Base-by-base conservation (phyloP, 1,140 invertebrate genomes). In the Dendrolimus kikuchii region DNA sequence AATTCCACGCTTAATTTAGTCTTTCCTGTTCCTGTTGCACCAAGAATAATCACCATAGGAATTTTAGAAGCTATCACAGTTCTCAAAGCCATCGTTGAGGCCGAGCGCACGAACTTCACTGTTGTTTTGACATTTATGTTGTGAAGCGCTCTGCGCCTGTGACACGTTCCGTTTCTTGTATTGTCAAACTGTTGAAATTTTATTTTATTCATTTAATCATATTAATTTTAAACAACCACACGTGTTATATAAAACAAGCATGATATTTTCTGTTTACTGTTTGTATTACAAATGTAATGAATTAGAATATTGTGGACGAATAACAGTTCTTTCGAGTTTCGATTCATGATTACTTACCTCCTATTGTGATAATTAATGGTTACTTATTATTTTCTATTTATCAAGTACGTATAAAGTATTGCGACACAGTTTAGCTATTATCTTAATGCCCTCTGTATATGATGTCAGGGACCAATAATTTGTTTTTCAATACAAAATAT, bases 1-100 rank as follows among this genome's bases (percentile, higher is more conserved):
- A 99, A 87, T 89, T 98, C 95, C 55, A 99, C 90, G 9, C 95
- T 94, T 56, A 99, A 88, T 85, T 99, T 98, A 0, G 98, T 98
- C 91, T 99, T 99, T 46, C 98, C 98, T 1, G 94, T 93, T 6
- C 97, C 98, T 36, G 98, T 99, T 6, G 97, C 93, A 66, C 98
- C 98, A 50, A 99, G 88, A 86, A 99, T 92, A 38, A 98, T 93
- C 64, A 98, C 91, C 70, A 98, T 86, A 51, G 95, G 95, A 68
- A 92, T 75, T 71, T 73, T 75, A 53, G 74, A 80, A 59, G 73
- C 66, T 55, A 83, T 64, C 56, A 78, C 74, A 62, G 72, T 64
- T 56, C 78, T 70, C 47, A 87, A 54, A 70, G 87, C 84, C 87
- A 88, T 87, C 37, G 38, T 58, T 40, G 38, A 57, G 59, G 53